Evolutionary conservation across 64 coral and sea anemone species (phyloP), one percentile per base, ranked within the genome.

Genomic region (Stichodactyla mertensii): DNA sequence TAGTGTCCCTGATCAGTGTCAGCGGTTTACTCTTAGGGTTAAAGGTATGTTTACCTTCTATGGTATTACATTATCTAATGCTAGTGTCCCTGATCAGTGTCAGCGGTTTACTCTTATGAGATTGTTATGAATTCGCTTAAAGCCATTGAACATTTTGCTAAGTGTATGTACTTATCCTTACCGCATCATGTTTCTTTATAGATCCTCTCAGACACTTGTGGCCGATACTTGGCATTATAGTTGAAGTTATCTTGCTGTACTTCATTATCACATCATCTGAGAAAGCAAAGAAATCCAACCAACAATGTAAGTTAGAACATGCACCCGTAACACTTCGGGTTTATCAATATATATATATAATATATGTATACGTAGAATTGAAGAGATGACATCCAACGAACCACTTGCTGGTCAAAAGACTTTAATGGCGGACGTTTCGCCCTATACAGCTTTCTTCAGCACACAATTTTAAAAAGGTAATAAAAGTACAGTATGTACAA

Each of bases 121-220:
- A 45, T 45, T 45, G 36, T 45, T 45, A 45, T 45, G 36, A 45
- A 45, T 45, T 1, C 36, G 36, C 36, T 45, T 45, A 45, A 31
- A 45, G 36, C 36, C 36, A 45, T 3, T 45, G 36, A 45, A 45
- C 36, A 45, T 45, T 45, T 45, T 45, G 36, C 36, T 45, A 0
- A 2, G 36, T 36, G 1, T 45, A 45, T 2, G 36, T 45, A 45
- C 36, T 45, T 45, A 45, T 45, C 64, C 19, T 69, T 22, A 18
- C 18, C 64, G n/a, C 8, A 22, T 9, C 19, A 3, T 69, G 64
- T 69, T 74, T 20, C 16, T 4, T 51, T 13, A 52, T 78, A 95
- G 93, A 95, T 83, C 93, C 89, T 8, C 20, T 95, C 51, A 90
- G 93, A 22, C 52, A 86, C 10, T n/a, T 95, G 78, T 95, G 93